Base-by-base conservation (phyloP, 2,113 vertebrate species). In the Sebastes fasciatus region DNA sequence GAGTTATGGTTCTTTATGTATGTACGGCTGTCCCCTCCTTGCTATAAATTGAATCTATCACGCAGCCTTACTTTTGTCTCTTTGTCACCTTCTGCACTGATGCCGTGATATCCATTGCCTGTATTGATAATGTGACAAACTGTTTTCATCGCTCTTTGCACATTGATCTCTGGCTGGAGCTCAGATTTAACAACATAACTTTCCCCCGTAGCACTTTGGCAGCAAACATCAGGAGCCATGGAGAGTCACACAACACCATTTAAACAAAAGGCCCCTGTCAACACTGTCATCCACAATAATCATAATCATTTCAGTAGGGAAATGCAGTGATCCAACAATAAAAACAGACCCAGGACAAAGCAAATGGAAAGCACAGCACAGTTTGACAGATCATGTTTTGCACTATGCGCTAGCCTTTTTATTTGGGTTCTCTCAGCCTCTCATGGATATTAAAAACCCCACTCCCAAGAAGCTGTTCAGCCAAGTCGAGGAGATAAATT, bases 401-500 rank as follows among this genome's bases (percentile, higher is more conserved):
- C 49, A 14, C 61, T 58, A 57, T 46, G 60, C 8, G 5, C n/a
- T 16, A 4, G 45, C 17, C 45, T 83, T 71, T 72, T 71, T 72
- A 58, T 68, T 79, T 62, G 4, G 52, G 58, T 12, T 48, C 34
- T 70, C 52, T 60, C 48, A 49, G 14, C 49, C 45, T 79, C 51
- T 74, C 45, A 42, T 75, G 71, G 71, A 80, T 82, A 72, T 78
- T 82, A 79, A 87, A 26, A 21, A 17, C 43, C 51, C 5, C 11
- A 77, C 79, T 79, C 83, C 34, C 3, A 81, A 82, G 82, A 80
- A 86, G 72, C 77, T 17, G 21, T 67, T 73, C 68, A 64, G 80
- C 57, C 65, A 63, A 73, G 64, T 65, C 1, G 0, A 61, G 51
- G 57, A 88, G 89, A 93, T 91, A 62, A 75, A 75, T 86, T 86